Base-by-base conservation (phyloP, 1,140 invertebrate species). In the Drosophila parabipectinata region DNA sequence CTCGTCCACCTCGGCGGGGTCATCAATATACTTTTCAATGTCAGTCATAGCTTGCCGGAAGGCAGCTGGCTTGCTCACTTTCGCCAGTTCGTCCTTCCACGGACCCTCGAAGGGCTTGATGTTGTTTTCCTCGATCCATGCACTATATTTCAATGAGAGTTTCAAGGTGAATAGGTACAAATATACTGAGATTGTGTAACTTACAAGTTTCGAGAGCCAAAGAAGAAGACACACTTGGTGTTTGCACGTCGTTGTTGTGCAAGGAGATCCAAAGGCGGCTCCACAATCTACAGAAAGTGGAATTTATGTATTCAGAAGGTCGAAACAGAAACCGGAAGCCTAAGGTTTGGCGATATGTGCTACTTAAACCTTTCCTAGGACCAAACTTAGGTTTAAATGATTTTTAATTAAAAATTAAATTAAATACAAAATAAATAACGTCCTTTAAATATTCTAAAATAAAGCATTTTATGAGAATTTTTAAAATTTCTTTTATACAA, bases 191-290 rank as follows among this genome's bases (percentile, higher is more conserved):
- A 4, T 41, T 41, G 3, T 3, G 0, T 2, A 9, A 96, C 97
- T 97, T 94, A 98, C 97, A 96, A 98, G 92, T 98, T 98, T 77
- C 97, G 95, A 34, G 96, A 96, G 51, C 98, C 98, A 94, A 97
- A 98, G 93, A 99, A 98, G 92, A 96, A 98, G 66, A 98, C 96
- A 93, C 97, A 98, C 78, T 97, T 95, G 97, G 91, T 68, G 92
- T 94, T 92, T 7, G 91, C 93, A 79, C 95, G 95, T 24, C 66
- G 71, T 50, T 95, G 94, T 73, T 94, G 94, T 90, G 95, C 95
- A 0, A 83, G 64, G 81, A 95, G 89, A 67, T 96, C 95, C 62
- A 94, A 93, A 15, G 94, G 94, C 5, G 95, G 95, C 59, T 94
- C 93, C 9, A 96, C 95, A 76, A 98, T 95, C 97, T 92, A 79